phyloP scores from a whole-genome alignment of 2,888 invertebrate species.

The Xylota sylvarum region DNA sequence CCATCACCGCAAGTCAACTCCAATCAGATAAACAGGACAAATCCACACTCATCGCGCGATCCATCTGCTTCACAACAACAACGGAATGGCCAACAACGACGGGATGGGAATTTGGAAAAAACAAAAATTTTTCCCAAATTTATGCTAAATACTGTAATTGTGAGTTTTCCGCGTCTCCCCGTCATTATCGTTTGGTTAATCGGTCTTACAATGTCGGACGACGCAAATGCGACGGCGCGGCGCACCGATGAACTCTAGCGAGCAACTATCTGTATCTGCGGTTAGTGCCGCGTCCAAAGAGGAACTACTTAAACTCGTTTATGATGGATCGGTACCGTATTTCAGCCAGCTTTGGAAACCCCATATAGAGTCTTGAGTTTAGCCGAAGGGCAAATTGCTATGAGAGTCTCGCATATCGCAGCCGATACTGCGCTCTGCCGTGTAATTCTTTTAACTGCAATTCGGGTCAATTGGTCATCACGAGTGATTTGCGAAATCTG shows the following conservation, averaged over 20 bases:
- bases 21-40: constrained; percentile 54
- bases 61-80: constrained; percentile 21
- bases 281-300: constrained; percentile 4
- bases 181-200: constrained; percentile 58
- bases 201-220: constrained; percentile 43
- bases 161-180: constrained; percentile 53
- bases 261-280: constrained; percentile 25
- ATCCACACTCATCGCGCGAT: constrained; percentile 36
- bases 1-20: constrained; percentile 42
- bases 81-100: no score
- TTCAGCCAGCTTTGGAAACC: constrained; percentile 23
- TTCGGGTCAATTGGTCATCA: constrained; percentile 76
- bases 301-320: constrained; percentile 65
- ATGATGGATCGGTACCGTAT: constrained; percentile 65
- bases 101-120: constrained; percentile 5
- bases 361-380: constrained; percentile 18
- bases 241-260: constrained; percentile 13
- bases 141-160: constrained; percentile 64
- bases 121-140: constrained; percentile 46
- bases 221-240: constrained; percentile 28
- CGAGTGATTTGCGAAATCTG: constrained; percentile 74
- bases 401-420: constrained; percentile 47
- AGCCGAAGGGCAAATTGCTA: constrained; percentile 61
- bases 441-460: constrained; percentile 37
- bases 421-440: constrained; percentile 25